These are phyloP conservation scores for Troides oblongomaculatus DNA, from an alignment of 2,888 invertebrate species.

Conservation along the genomic window DNA sequence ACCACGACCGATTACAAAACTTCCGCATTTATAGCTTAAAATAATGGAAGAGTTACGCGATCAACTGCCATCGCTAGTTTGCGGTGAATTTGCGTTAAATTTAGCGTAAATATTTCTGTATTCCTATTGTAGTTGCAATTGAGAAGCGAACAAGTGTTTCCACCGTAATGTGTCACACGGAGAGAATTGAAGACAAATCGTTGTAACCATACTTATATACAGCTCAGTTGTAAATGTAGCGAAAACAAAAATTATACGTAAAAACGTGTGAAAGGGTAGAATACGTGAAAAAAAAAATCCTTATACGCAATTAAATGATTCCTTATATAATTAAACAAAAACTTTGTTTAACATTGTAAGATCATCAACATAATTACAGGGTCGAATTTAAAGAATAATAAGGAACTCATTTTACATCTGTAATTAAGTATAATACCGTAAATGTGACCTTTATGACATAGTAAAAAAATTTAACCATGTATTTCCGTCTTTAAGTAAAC, in stretches of 20 bases:
- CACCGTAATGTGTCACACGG: constrained; percentile 7
- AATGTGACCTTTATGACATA: constrained; percentile 18
- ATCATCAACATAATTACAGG: constrained; percentile 16
- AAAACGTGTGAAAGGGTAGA: neutral
- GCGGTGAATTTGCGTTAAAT: constrained; percentile 24
- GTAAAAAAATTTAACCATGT: constrained; percentile 16
- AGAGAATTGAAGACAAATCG: neutral
- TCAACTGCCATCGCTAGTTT: neutral
- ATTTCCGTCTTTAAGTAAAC: constrained; percentile 1
- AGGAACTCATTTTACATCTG: constrained; percentile 12
- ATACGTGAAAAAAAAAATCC: neutral
- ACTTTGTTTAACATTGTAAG: constrained; percentile 5
- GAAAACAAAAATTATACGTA: neutral
- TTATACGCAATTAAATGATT: neutral
- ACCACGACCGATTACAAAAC: neutral
- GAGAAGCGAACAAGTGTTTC: constrained; percentile 8
- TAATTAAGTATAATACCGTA: constrained; percentile 20
- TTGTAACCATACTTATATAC: neutral
- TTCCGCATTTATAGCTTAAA: neutral
- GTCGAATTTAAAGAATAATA: constrained; percentile 14
- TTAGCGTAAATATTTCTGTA: constrained; percentile 23
- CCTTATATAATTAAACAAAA: constrained; percentile 5
- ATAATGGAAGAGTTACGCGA: neutral
- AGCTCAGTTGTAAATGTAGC: neutral
- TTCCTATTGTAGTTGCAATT: neutral